Evolutionary conservation across 53 echinoderm and acorn worm species (phyloP), one percentile per base, ranked within the genome.

Genomic region (Patiria pectinifera): DNA sequence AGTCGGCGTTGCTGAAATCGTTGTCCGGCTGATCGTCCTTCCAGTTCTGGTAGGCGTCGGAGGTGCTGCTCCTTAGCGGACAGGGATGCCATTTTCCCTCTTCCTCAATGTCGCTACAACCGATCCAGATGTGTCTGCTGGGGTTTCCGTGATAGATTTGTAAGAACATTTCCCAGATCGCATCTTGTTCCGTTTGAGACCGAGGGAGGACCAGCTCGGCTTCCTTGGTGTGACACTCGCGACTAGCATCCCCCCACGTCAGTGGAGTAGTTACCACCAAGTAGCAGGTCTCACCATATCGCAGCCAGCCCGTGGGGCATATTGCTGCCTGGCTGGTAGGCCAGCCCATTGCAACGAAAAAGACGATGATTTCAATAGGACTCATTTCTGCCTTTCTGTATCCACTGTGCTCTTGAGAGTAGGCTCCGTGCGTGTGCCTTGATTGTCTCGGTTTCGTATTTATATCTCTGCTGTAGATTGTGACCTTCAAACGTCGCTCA

Each of bases 1-100:
- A 86, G 71, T 86, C 48, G n/a, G 71, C 48, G 4, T 19, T n/a
- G 2, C 9, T 3, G 21, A 35, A 1, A 35, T 16, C 1, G 11
- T 75, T 24, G 49, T 87, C 87, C 16, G 87, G 87, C 15, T 87
- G 74, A 0, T 22, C 25, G 1, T 6, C 11, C 18, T 0, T 0
- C 87, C 87, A 87, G 58, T 87, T 87, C 23, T 75, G 23, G 58
- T 74, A 87, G 2, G 47, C 86, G 46, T 18, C 18, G 18, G 49
- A 83, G 2, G 22, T 48, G 71, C 16, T 47, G 22, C 82, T 49
- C 45, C 59, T 59, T 3, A 82, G 53, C 5, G 82, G 74, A 18
- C 74, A 74, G 16, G 60, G 60, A 60, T 43, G 78, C 78, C 59
- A 82, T 15, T 82, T 58, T 45, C 82, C 49, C 82, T 82, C 82